These are phyloP conservation scores for Hormaphis cornu DNA, from an alignment of 1,140 invertebrate species.

Conservation along the genomic window DNA sequence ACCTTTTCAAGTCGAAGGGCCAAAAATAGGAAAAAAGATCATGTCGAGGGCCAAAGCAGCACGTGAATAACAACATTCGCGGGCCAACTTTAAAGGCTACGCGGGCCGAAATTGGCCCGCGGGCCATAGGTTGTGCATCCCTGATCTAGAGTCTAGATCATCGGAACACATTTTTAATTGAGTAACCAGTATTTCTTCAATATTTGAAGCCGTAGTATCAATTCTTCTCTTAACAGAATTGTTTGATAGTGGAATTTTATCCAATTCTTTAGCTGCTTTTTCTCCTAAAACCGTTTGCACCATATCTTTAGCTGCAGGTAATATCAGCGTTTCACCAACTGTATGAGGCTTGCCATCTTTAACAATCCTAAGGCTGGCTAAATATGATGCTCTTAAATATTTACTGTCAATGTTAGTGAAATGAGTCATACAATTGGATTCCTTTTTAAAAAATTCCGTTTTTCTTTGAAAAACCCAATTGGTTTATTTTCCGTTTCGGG, in stretches of 20 bases:
- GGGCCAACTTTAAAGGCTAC: too few species aligned
- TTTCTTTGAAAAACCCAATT: not conserved
- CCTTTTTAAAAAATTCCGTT: not conserved
- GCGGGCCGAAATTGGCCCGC: too few species aligned
- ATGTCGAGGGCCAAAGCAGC: too few species aligned
- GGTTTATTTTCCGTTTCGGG: not conserved
- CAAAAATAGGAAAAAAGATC: too few species aligned
- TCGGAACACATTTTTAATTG: not conserved
- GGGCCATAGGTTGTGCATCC: too few species aligned
- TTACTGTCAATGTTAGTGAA: not conserved
- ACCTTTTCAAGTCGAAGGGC: too few species aligned
- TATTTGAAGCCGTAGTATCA: conserved; percentile 37
- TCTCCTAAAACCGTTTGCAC: conserved; percentile 40
- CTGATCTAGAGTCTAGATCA: too few species aligned
- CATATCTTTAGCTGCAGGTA: conserved; percentile 40
- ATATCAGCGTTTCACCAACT: conserved; percentile 41
- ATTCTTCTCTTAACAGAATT: conserved; percentile 38
- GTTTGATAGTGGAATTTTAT: conserved; percentile 38
- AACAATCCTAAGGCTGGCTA: not conserved
- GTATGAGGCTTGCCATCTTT: conserved; percentile 39
- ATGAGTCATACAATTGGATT: not conserved
- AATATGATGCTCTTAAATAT: not conserved
- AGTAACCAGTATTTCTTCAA: conserved; percentile 24
- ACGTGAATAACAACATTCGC: too few species aligned
- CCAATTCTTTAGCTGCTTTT: conserved; percentile 37